Base-by-base conservation (phyloP, 2,113 vertebrate species). In the Chloebia gouldiae region DNA sequence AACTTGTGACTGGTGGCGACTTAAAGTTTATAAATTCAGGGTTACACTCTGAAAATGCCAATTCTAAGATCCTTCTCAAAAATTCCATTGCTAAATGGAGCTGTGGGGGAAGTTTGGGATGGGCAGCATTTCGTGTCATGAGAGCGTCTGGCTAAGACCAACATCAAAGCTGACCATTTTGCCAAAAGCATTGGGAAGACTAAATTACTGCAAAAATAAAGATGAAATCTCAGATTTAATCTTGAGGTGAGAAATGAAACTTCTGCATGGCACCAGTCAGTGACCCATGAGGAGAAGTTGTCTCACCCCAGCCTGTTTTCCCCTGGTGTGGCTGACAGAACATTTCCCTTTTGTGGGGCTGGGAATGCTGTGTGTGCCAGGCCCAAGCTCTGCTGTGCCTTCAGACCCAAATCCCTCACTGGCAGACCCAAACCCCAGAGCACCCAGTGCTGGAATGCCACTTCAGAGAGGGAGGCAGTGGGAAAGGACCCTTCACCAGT, bases 201-300 rank as follows among this genome's bases (percentile, higher is more conserved):
- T 59, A 82, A 86, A 30, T 87, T 90, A 91, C 37, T 69, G 59
- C 66, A 82, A 83, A 95, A 93, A 81, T 21, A 80, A 90, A 82
- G 63, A 84, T 51, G 70, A 76, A 65, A 94, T 82, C 88, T 80
- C 54, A 66, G 82, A 83, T 92, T 92, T 88, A 77, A 88, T 68
- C 81, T 69, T 20, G 47, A 97, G 68, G 81, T 82, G 90, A 93
- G 94, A 93, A 95, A 56, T n/a, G 27, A 96, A 90, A 49, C 23
- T 50, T 78, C 47, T 3, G 80, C 83, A 92, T 1, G 1, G 72
- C 81, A 92, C 4, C 0, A 92, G 56, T 28, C 64, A 37, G 59
- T 8, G 44, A 50, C 64, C n/a, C 76, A n/a, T 3, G 28, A 47
- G 6, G 2, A 60, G 11, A 45, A 69, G 70, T 3, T 64, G 22